phyloP scores from a whole-genome alignment of 2,113 vertebrate genomes.

The Colaptes auratus region DNA sequence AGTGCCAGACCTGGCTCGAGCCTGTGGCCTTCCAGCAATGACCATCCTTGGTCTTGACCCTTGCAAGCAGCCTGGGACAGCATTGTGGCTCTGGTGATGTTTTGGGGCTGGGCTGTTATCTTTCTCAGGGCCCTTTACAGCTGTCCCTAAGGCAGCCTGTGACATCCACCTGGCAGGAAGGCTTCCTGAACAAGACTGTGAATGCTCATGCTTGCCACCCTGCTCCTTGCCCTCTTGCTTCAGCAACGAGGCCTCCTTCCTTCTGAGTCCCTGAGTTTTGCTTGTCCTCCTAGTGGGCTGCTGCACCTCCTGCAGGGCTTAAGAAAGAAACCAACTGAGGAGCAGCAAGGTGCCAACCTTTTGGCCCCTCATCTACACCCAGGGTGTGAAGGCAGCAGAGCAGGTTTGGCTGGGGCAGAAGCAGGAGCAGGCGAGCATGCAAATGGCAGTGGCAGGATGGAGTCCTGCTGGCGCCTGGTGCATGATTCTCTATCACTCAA shows the following conservation, averaged over 20 bases:
- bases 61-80: not conserved
- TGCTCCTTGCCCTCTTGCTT: not conserved
- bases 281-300: not conserved
- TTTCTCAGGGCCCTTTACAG: not conserved
- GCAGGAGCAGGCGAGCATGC: not conserved
- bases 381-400: not conserved
- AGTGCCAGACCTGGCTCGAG: not conserved
- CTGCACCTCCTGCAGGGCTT: not conserved
- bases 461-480: not conserved
- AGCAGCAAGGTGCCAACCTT: fast-evolving
- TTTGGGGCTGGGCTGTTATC: not conserved
- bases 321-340: too few relatives aligned
- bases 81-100: not conserved
- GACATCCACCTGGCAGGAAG: fast-evolving
- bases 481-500: not conserved
- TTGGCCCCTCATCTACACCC: not conserved
- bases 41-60: not conserved
- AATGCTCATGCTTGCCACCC: not conserved
- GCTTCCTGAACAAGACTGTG: not conserved
- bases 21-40: not conserved
- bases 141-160: too few relatives aligned
- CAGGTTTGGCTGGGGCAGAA: not conserved
- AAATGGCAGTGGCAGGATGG: not conserved
- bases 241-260: not conserved
- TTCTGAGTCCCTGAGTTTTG: not conserved